Evolutionary conservation across 2,797 vertebrate species (phyloP).

Genomic region (Gymnodraco acuticeps): DNA sequence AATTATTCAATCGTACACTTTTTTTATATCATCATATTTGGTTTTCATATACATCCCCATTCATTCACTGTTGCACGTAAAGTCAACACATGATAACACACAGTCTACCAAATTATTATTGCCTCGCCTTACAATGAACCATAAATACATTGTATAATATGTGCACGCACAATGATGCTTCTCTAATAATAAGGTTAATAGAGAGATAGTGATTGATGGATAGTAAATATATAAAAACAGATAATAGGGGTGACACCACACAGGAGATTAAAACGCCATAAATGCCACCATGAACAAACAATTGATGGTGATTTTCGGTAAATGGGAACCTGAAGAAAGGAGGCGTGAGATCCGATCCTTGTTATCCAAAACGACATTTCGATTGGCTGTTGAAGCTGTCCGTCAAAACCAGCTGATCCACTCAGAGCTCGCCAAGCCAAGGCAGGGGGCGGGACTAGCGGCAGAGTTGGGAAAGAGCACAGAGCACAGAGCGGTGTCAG

Average conservation of each 20-base stretch:
- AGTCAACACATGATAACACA: not conserved
- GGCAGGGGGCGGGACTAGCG: slow-evolving; percentile 59
- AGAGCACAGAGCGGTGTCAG: slow-evolving; percentile 63
- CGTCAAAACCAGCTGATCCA: slow-evolving; percentile 45
- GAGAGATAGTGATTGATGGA: not conserved
- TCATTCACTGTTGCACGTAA: not conserved
- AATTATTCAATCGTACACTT: not conserved
- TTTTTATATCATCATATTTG: slow-evolving; percentile 1
- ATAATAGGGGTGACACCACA: not conserved
- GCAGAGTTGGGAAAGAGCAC: slow-evolving; percentile 56
- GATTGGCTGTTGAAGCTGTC: slow-evolving; percentile 65
- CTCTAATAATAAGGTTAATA: slow-evolving; percentile 10
- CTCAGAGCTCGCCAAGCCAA: slow-evolving; percentile 25
- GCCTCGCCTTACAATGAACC: not conserved
- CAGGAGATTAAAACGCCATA: not conserved
- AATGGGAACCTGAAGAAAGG: slow-evolving; percentile 37
- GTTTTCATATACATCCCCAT: not conserved
- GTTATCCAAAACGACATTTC: not conserved
- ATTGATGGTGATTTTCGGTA: slow-evolving; percentile 20
- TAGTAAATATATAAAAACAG: not conserved
- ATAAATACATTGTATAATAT: not conserved
- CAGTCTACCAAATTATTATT: not conserved
- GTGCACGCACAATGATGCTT: not conserved
- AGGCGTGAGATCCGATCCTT: not conserved
- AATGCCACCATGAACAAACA: not conserved